Percentiles rank a stretch among this genome's conserved stretches.
phyloP scores from a whole-genome alignment of 2,113 vertebrate species.

The Grallaria varia region DNA sequence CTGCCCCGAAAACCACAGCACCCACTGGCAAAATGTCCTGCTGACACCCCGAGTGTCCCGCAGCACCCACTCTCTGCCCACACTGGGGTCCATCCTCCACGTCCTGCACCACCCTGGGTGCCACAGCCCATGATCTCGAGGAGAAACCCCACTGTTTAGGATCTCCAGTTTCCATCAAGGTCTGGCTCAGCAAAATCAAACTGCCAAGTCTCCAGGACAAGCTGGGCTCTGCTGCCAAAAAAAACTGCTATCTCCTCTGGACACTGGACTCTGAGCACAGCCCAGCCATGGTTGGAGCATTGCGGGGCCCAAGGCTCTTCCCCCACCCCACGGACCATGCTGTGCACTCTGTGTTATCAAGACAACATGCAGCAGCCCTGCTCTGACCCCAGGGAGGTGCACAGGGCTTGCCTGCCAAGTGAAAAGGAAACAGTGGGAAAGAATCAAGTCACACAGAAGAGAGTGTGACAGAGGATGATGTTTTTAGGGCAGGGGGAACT shows the following conservation, averaged over 20 bases:
- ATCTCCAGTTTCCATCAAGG: not conserved
- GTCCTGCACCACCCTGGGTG: not conserved
- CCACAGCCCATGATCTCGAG: not conserved
- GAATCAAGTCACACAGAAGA: not conserved
- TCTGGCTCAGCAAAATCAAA: not conserved
- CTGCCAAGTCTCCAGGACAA: not conserved
- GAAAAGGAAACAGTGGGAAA: not conserved
- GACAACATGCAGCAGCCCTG: accelerated
- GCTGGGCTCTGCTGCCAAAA: not conserved
- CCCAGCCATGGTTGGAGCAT: not conserved
- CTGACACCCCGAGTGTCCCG: accelerated
- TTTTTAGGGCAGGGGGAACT: not conserved
- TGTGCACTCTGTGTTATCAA: not conserved
- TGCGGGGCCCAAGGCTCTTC: not conserved
- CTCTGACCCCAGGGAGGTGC: not conserved
- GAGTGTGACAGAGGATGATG: accelerated
- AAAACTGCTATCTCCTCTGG: not conserved
- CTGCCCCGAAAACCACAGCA: not conserved
- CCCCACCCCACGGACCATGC: accelerated
- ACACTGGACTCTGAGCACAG: not conserved
- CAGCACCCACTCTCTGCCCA: not conserved
- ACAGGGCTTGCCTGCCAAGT: accelerated
- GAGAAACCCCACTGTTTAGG: not conserved
- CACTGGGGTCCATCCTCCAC: not conserved
- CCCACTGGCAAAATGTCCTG: not conserved